Evolutionary conservation across 2,113 vertebrate species (phyloP), one percentile per base, ranked within the genome.

Genomic region (Pelvicachromis taeniatus): DNA sequence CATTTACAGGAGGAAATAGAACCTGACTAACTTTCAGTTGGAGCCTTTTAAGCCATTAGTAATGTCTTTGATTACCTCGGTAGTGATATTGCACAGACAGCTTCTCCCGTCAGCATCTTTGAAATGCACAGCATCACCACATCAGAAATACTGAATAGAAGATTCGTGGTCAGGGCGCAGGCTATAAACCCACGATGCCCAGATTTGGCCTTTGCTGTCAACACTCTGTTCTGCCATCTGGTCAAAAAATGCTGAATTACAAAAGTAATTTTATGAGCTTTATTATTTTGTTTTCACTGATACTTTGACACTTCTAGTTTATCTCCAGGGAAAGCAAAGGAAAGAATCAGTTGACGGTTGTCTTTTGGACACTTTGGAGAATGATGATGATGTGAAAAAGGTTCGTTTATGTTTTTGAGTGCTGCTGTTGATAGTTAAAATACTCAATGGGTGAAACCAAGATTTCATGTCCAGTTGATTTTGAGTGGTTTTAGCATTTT

Each of bases 161-260:
- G 45, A 89, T 35, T 81, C 29, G 50, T 75, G 45, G 12, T 21
- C 78, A 55, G 9, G 53, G 45, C n/a, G 50, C 54, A 82, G 45
- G n/a, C 35, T 58, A 78, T 4, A 48, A 33, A 87, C 33, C 75
- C 31, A 10, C 26, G 7, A 4, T 61, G 26, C 45, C 58, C 38
- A 73, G 48, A 48, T 78, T 75, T 82, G 78, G 82, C 82, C 53
- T 84, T 79, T 31, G 23, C 35, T 61, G 63, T 56, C 52, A 65
- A 14, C 53, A 89, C 26, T 78, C 85, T 75, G 75, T 79, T 59
- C 45, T 14, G 65, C 79, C 82, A 89, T 85, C 82, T 87, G 85
- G 26, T 65, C 78, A 21, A 56, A 63, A 29, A 63, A 70, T 56
- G 42, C 4, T 80, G 9, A 63, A 77, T 61, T 38, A n/a, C n/a